Evolutionary conservation across 2,888 invertebrate genomes (phyloP).

Genomic region (Eristalis pertinax): DNA sequence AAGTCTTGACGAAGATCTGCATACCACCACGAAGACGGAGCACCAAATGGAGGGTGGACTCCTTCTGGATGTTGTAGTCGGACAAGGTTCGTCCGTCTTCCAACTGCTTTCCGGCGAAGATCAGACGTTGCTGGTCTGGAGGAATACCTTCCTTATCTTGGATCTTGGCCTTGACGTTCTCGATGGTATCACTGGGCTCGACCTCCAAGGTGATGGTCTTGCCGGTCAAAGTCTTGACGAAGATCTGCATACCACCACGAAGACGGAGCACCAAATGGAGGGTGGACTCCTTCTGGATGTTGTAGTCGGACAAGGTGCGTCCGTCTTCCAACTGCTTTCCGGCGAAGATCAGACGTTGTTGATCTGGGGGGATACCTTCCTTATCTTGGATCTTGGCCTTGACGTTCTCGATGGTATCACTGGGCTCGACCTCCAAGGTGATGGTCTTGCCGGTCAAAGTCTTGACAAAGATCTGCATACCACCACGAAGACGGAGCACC

Average conservation of each 20-base stretch:
- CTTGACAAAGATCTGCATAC: constrained; percentile 74
- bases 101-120: constrained; percentile 77
- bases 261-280: constrained; percentile 75
- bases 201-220: constrained; percentile 78
- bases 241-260: constrained; percentile 75
- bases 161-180: constrained; percentile 77
- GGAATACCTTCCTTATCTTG: constrained; percentile 78
- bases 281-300: constrained; percentile 90
- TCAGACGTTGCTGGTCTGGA: constrained; percentile 78
- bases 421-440: constrained; percentile 74
- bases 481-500: constrained; percentile 75
- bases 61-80: constrained; percentile 78
- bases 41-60: constrained; percentile 77
- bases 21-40: constrained; percentile 76
- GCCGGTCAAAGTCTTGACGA: constrained; percentile 76
- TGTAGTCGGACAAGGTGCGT: constrained; percentile 83
- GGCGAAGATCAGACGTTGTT: constrained; percentile 74
- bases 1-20: constrained; percentile 75
- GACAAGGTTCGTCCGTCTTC: constrained; percentile 78
- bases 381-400: constrained; percentile 74
- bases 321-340: constrained; percentile 73
- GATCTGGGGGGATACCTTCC: constrained; percentile 74
- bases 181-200: constrained; percentile 76
- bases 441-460: constrained; percentile 73
- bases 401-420: constrained; percentile 74